phyloP scores from a whole-genome alignment of 2,888 invertebrate genomes.

The Anarsia innoxiella region DNA sequence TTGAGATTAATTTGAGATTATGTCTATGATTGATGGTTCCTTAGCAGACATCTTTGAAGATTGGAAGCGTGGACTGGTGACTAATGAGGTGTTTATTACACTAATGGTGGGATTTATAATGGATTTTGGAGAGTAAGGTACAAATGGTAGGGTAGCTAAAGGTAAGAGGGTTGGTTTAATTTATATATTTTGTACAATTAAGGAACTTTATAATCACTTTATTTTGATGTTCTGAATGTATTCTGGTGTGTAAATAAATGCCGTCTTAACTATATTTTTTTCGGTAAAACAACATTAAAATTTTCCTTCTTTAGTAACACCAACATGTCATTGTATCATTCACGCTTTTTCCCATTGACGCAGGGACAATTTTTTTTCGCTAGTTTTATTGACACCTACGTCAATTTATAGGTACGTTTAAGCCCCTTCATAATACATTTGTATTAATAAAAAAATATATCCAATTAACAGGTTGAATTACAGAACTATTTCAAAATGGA shows the following conservation, averaged over 20 bases:
- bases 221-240: no score
- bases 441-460: background rate
- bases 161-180: no score
- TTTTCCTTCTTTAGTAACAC: no score
- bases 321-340: no score
- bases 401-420: background rate
- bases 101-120: no score
- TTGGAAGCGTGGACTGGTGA: background rate
- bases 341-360: no score
- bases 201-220: no score
- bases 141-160: background rate
- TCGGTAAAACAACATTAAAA: no score
- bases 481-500: background rate
- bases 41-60: slow-evolving; percentile 27
- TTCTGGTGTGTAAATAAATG: no score
- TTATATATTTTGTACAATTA: no score
- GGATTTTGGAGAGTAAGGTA: background rate
- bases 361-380: background rate
- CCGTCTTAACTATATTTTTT: no score
- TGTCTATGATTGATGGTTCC: slow-evolving; percentile 31
- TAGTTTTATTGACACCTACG: background rate
- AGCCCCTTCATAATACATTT: background rate
- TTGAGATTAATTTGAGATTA: slow-evolving; percentile 31
- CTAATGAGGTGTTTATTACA: no score
- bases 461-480: background rate